Evolutionary conservation across 2,888 invertebrate genomes (phyloP), one percentile per base, ranked within the genome.

Genomic region (Drosophila nr. perissopoda): DNA sequence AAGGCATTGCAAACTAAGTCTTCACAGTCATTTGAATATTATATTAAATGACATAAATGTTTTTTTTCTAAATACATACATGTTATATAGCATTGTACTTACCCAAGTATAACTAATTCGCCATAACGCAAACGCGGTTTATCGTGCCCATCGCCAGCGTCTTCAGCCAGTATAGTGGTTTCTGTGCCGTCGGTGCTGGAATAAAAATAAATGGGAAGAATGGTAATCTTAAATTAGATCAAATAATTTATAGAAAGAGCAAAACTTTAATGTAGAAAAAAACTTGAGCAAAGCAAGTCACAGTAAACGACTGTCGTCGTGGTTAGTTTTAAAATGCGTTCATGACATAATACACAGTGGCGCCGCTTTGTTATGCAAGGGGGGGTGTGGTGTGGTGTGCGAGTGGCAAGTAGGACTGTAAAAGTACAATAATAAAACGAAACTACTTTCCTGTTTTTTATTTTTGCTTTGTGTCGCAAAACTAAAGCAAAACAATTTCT

Each of bases 51-150:
- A 42, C 11, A n/a, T 11, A n/a, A 38, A 7, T 21, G 21, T 21
- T 21, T 21, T 21, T 21, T 21, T 21, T 21, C 18, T 36, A 2
- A 10, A 40, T 4, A 11, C 0, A 45, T 45, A 16, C 1, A 21
- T 45, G 4, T 31, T 7, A 8, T 45, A 4, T 16, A 16, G 7
- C 11, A 52, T 33, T 18, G 25, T 10, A 91, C 96, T 95, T 94
- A 98, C 96, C 99, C 98, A 93, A 98, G 96, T 93, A 98, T 97
- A 93, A 98, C 97, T 93, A 98, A 95, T 95, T 98, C 98, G 89
- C 98, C 98, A 94, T 97, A 98, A 94, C 97, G 97, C 91, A 97
- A 94, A 93, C 96, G 96, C 77, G 96, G 96, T 93, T 97, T 97
- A 91, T 97, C 97, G 91, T 96, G 96, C 92, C 96, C 95, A 93